These are phyloP conservation scores for Timandra comae DNA, from an alignment of 2,888 invertebrate species.

Conservation along the genomic window DNA sequence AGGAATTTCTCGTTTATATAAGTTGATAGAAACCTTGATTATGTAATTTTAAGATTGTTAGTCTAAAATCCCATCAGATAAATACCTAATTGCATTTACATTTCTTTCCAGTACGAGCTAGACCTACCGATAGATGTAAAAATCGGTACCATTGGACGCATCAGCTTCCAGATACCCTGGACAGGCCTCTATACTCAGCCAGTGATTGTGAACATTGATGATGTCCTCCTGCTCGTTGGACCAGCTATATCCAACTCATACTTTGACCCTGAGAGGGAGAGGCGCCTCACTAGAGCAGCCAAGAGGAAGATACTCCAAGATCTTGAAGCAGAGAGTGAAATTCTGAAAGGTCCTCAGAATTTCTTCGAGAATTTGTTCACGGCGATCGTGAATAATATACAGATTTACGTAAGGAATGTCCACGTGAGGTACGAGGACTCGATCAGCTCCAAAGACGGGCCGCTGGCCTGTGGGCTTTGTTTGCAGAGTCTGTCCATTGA, in stretches of 20 bases:
- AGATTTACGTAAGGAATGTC: conserved; percentile 85
- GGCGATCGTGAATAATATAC: conserved; percentile 86
- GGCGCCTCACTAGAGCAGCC: conserved; percentile 81
- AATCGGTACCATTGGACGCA: conserved; percentile 86
- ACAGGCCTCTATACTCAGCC: conserved; percentile 84
- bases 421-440: conserved; percentile 90
- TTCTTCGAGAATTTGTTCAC: conserved; percentile 85
- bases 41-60: no score
- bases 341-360: conserved; percentile 79
- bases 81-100: not conserved
- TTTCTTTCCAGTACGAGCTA: conserved; percentile 82
- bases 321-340: conserved; percentile 77
- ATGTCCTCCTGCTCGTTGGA: conserved; percentile 84
- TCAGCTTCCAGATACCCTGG: conserved; percentile 87
- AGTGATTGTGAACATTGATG: conserved; percentile 84
- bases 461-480: conserved; percentile 85
- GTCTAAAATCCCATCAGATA: no score
- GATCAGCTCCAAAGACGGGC: conserved; percentile 78
- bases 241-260: conserved; percentile 82
- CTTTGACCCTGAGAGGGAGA: conserved; percentile 85
- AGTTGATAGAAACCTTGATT: no score
- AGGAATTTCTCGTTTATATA: no score
- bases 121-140: conserved; percentile 89
- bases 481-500: conserved; percentile 86
- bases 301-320: conserved; percentile 83